Percentiles rank a stretch among this genome's conserved stretches.
phyloP scores from a whole-genome alignment of 1,140 invertebrate genomes.

The Bombus consobrinus region DNA sequence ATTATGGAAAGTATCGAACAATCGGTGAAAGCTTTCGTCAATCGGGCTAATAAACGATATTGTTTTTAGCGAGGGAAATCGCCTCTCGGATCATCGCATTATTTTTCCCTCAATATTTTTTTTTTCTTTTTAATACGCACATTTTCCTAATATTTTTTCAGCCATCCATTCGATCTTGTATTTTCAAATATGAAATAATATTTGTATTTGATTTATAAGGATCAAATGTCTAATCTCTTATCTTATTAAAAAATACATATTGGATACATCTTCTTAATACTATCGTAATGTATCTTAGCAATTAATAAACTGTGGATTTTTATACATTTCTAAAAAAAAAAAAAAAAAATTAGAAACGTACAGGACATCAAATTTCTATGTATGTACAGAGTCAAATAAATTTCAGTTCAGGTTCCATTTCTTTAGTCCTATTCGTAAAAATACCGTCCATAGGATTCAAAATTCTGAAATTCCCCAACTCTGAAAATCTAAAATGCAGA shows the following conservation, averaged over 20 bases:
- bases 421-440: no score
- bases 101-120: background rate
- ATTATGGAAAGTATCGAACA: constrained; percentile 7
- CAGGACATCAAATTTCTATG: no score
- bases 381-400: no score
- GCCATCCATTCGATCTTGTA: background rate
- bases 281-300: no score
- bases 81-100: constrained; percentile 17
- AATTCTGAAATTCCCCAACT: background rate
- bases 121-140: background rate
- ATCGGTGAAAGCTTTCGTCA: constrained; percentile 21
- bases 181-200: background rate
- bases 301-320: no score
- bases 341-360: no score
- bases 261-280: background rate
- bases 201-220: no score
- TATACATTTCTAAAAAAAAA: no score
- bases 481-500: background rate
- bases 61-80: background rate
- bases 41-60: constrained; percentile 32
- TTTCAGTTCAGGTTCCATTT: no score
- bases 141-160: background rate
- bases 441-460: no score
- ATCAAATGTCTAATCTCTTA: background rate
- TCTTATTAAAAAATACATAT: background rate